Evolutionary conservation across 2,888 invertebrate genomes (phyloP).

Genomic region (Nomada lathburiana): DNA sequence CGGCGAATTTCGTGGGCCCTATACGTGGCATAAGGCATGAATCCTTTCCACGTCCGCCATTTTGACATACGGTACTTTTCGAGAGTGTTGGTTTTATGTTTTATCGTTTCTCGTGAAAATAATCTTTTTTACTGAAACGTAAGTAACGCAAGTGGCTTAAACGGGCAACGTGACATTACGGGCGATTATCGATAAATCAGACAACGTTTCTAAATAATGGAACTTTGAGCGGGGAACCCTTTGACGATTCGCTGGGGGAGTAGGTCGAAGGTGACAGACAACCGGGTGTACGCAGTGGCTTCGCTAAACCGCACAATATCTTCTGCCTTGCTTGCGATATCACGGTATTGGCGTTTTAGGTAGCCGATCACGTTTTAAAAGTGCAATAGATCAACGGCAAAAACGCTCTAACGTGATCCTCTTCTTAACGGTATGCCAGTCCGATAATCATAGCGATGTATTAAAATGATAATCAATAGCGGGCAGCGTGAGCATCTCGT

Average conservation of each 20-base stretch:
- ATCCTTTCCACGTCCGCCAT: constrained; percentile 93
- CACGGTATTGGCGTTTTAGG: constrained; percentile 65
- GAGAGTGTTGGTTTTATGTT: constrained; percentile 89
- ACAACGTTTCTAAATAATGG: constrained; percentile 63
- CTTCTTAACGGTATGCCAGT: constrained; percentile 67
- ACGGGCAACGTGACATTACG: constrained; percentile 60
- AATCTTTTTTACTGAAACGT: constrained; percentile 84
- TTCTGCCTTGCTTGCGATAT: constrained; percentile 66
- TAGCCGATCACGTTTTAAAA: constrained; percentile 67
- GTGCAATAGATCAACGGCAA: constrained; percentile 65
- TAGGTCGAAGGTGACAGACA: constrained; percentile 82
- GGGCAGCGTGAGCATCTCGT: constrained; percentile 77
- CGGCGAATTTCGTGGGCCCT: constrained; percentile 83
- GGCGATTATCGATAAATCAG: constrained; percentile 54
- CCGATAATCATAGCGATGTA: constrained; percentile 72
- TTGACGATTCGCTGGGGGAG: constrained; percentile 75
- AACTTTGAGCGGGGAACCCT: constrained; percentile 67
- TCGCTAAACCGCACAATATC: constrained; percentile 72
- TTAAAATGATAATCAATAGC: constrained; percentile 79
- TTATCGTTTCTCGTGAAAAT: constrained; percentile 88
- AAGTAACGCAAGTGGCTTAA: constrained; percentile 80
- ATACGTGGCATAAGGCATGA: constrained; percentile 93
- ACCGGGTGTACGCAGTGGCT: constrained; percentile 80
- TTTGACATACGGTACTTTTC: constrained; percentile 92
- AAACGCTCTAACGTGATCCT: constrained; percentile 64